These are phyloP conservation scores for Oeneis ivallda DNA, from an alignment of 2,888 invertebrate genomes.

Conservation along the genomic window DNA sequence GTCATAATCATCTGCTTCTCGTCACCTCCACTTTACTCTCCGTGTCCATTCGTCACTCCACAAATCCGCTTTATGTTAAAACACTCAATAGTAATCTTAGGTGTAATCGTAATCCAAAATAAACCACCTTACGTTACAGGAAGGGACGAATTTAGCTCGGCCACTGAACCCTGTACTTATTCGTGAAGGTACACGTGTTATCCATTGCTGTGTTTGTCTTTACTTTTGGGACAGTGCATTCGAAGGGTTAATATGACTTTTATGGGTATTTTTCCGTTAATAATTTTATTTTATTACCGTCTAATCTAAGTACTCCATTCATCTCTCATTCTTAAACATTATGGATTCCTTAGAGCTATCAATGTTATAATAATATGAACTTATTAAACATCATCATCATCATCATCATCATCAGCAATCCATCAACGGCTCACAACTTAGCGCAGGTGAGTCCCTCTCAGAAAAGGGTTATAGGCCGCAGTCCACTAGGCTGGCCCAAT, in stretches of 20 bases:
- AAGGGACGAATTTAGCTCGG: slow-evolving; percentile 70
- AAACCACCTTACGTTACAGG: slow-evolving; percentile 53
- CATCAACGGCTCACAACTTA: too few relatives aligned
- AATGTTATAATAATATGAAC: too few relatives aligned
- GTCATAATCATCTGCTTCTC: not conserved
- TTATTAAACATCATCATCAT: too few relatives aligned
- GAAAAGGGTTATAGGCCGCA: too few relatives aligned
- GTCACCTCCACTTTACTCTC: slow-evolving; percentile 1
- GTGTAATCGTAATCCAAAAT: slow-evolving; percentile 51
- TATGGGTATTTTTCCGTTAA: slow-evolving; percentile 2
- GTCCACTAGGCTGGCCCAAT: too few relatives aligned
- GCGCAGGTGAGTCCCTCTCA: too few relatives aligned
- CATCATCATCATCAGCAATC: too few relatives aligned
- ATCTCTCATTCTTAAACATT: too few relatives aligned
- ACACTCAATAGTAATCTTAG: slow-evolving; percentile 39
- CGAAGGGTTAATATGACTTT: slow-evolving; percentile 19
- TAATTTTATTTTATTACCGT: not conserved
- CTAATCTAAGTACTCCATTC: not conserved
- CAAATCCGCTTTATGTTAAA: slow-evolving; percentile 35
- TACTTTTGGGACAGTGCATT: slow-evolving; percentile 26
- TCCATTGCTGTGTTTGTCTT: slow-evolving; percentile 44
- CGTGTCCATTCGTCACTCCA: slow-evolving; percentile 34
- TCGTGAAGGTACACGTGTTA: slow-evolving; percentile 51
- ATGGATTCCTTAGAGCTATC: too few relatives aligned
- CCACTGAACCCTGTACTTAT: slow-evolving; percentile 59